Base-by-base conservation (phyloP, 2,888 invertebrate genomes). In the Agrotis ipsilon region DNA sequence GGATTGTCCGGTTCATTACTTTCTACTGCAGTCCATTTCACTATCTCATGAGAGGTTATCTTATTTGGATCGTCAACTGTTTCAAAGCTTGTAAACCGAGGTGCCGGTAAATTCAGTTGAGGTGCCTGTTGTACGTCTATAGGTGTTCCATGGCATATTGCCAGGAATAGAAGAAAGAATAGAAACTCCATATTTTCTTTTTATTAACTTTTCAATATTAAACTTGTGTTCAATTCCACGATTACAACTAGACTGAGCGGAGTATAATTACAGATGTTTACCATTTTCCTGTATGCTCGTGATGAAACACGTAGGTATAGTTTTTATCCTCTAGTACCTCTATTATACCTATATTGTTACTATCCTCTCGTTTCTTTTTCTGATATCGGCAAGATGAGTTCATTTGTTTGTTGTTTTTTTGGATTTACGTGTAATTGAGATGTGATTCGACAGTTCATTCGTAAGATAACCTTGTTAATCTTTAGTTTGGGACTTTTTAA, bases 21-120 rank as follows among this genome's bases (percentile, higher is more conserved):
- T 46, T 65, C 11, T 24, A 72, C 73, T 24, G 19, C 19, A 51
- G 3, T 16, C 73, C 73, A 72, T 13, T 24, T 19, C 6, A 73
- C 18, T 19, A 58, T 51, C 45, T 51, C 72, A 39, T 58, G 72
- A 5, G 57, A 64, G 2, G 72, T 72, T 19, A 51, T 39, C 16
- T 72, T 73, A 24, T 73, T 73, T 2, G 39, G 19, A 46, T 73
- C 72, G 9, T 39, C 64, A 2, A 46, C 16, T 19, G 46, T 13
- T n/a, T 46, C 64, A 0, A 64, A 0, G 13, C 2, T 58, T 46
- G 18, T 46, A 0, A 72, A 3, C 7, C 6, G 7, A 6, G 73
- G 72, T 2, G 39, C 39, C 39, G 19, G 49, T 3, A 72, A 19
- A 51, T 64, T 57, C 5, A 72, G 14, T 39, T 46, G 32, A 16